Evolutionary conservation across 2,888 invertebrate genomes (phyloP).

Genomic region (Odontocerum albicorne): DNA sequence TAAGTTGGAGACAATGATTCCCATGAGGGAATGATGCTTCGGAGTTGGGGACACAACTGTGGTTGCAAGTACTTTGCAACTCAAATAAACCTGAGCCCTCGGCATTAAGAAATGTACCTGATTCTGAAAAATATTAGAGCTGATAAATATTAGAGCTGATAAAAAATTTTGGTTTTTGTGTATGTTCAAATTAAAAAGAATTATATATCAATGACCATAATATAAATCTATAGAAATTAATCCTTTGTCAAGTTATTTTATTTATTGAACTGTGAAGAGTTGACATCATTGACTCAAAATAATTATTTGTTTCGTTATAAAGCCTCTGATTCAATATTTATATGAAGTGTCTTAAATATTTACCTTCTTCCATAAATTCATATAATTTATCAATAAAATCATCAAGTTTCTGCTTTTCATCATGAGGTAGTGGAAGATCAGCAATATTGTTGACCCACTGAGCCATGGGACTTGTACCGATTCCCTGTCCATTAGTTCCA

Average conservation of each 20-base stretch:
- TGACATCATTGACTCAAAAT: no score
- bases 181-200: no score
- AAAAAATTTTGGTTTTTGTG: no score
- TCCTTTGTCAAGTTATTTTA: no score
- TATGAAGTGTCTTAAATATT: no score
- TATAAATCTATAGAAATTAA: no score
- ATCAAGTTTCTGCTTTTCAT: slow-evolving; percentile 70
- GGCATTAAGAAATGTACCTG: slow-evolving; percentile 83
- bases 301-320: no score
- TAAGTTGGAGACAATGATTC: slow-evolving; percentile 73
- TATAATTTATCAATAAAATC: slow-evolving; percentile 81
- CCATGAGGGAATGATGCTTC: slow-evolving; percentile 82
- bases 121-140: slow-evolving; percentile 46
- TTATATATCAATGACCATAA: no score
- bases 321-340: no score
- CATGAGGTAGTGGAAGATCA: slow-evolving; percentile 64
- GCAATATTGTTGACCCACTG: slow-evolving; percentile 83
- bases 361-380: slow-evolving; percentile 79
- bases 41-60: slow-evolving; percentile 90
- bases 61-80: slow-evolving; percentile 89
- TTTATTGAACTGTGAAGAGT: no score
- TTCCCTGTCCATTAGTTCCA: slow-evolving; percentile 94
- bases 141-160: no score
- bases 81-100: slow-evolving; percentile 90
- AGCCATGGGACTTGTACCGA: slow-evolving; percentile 87